Evolutionary conservation across 2,113 vertebrate genomes (phyloP).

Genomic region (Aplodontia rufa): DNA sequence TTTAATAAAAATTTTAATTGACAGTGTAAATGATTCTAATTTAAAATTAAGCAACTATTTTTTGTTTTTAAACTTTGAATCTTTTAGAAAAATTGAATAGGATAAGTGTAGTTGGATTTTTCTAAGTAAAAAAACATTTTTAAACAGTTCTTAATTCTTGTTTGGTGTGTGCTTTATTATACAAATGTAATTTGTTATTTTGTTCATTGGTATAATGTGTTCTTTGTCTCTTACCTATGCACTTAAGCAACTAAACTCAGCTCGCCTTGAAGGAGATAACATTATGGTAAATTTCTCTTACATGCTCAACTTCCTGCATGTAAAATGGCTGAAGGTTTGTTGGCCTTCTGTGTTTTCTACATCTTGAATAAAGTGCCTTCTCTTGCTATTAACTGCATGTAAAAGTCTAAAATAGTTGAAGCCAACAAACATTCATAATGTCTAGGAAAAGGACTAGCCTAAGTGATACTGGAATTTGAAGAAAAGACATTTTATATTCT

Average conservation of each 20-base stretch:
- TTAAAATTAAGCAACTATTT: constrained; percentile 30
- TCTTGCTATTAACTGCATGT: constrained; percentile 84
- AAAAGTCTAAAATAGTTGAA: constrained; percentile 39
- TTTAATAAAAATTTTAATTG: neutral
- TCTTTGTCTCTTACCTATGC: constrained; percentile 86
- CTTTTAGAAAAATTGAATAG: neutral
- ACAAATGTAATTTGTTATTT: constrained; percentile 66
- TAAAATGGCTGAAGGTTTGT: constrained; percentile 95
- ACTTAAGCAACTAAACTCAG: constrained; percentile 88
- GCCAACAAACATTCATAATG: neutral
- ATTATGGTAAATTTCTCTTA: constrained; percentile 94
- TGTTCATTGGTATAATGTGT: constrained; percentile 81
- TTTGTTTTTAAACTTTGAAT: constrained; percentile 45
- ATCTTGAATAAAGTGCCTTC: constrained; percentile 85
- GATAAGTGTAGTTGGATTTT: neutral
- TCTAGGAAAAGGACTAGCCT: neutral
- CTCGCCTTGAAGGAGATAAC: constrained; percentile 89
- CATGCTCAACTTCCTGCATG: constrained; percentile 93
- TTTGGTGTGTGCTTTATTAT: constrained; percentile 64
- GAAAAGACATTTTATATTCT: constrained; percentile 7
- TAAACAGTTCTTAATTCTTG: constrained; percentile 27
- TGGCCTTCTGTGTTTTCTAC: constrained; percentile 88
- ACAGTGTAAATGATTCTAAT: constrained; percentile 38
- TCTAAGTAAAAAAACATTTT: constrained; percentile 35
- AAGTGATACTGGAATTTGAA: constrained; percentile 40